Evolutionary conservation across 2,797 vertebrate species (phyloP).

Genomic region (Meriones psammophilus): DNA sequence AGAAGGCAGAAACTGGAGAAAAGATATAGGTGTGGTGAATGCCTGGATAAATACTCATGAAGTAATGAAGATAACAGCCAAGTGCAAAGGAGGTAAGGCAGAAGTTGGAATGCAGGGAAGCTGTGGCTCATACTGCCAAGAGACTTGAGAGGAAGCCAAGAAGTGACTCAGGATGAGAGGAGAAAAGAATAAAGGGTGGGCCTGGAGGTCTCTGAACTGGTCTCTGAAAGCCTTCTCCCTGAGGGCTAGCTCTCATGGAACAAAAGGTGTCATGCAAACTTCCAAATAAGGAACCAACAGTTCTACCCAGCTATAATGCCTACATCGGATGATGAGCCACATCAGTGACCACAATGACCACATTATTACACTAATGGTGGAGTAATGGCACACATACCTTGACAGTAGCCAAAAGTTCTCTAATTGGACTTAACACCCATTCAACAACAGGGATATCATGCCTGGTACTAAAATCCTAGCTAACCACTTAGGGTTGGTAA

Average conservation of each 20-base stretch:
- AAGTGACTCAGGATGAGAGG: not conserved
- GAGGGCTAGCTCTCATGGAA: not conserved
- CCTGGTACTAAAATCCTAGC: not conserved
- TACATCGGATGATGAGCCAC: not conserved
- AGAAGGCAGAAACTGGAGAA: not conserved
- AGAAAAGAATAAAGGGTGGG: not conserved
- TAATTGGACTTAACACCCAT: not conserved
- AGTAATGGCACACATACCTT: not conserved
- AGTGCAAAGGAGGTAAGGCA: not conserved
- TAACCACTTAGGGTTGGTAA: not conserved
- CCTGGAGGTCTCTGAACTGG: not conserved
- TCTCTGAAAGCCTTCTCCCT: not conserved
- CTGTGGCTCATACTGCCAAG: accelerated
- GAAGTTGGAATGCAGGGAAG: no score
- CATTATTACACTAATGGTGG: not conserved
- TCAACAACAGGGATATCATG: not conserved
- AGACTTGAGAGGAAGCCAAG: not conserved
- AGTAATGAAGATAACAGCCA: not conserved
- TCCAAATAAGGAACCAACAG: not conserved
- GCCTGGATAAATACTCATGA: not conserved
- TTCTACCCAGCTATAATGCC: not conserved
- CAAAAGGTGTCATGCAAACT: not conserved
- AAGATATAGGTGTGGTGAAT: not conserved
- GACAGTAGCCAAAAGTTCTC: not conserved
- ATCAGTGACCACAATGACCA: not conserved